Conservation (phyloP, 2,113 vertebrate species). For the Eudyptes chrysolophus region DNA sequence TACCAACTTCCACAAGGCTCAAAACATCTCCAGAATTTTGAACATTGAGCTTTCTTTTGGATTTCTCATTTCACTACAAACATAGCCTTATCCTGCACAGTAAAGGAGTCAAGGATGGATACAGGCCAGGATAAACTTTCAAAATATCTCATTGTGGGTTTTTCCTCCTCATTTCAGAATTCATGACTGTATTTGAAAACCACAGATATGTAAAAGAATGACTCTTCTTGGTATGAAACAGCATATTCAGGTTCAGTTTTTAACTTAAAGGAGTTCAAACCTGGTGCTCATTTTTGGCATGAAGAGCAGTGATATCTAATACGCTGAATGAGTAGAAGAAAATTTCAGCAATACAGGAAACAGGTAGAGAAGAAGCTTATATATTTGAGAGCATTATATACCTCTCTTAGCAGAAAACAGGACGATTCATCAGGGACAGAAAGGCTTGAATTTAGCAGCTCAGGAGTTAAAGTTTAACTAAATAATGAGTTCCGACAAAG, state of each 20-base stretch:
- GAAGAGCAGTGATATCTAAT: background rate
- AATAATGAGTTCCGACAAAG: background rate
- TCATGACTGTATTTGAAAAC: conserved; percentile 14
- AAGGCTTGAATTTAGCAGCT: background rate
- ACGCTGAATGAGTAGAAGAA: background rate
- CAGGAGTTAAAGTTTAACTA: background rate
- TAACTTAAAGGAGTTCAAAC: background rate
- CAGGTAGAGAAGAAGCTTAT: background rate
- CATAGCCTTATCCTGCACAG: background rate
- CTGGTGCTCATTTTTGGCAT: background rate
- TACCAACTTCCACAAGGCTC: background rate
- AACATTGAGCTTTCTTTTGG: background rate
- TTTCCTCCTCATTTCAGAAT: background rate
- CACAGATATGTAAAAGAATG: conserved; percentile 5
- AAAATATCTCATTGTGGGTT: conserved; percentile 11
- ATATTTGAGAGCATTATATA: background rate
- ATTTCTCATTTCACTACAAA: background rate
- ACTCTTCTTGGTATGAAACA: background rate
- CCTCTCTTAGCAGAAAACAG: background rate
- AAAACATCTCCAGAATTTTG: background rate
- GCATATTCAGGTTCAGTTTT: background rate
- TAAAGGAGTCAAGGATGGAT: background rate
- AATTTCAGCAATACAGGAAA: background rate
- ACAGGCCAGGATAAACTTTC: background rate
- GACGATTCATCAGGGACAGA: background rate